Conservation (phyloP, 1,140 invertebrate species). For the Dendroctonus valens region DNA sequence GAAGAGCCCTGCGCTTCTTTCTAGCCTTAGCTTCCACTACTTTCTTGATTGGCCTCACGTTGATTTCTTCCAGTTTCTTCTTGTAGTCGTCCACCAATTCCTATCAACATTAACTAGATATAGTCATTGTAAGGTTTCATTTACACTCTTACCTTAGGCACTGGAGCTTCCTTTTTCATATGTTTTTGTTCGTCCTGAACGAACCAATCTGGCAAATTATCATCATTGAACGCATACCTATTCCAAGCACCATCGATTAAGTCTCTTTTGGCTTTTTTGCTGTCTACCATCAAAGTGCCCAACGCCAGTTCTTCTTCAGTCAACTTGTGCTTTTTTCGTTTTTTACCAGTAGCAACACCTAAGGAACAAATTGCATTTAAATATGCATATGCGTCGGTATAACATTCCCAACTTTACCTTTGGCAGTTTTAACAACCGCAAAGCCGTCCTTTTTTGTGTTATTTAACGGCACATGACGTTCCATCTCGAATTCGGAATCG, state of each 20-base stretch:
- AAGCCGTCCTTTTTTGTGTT: conserved; percentile 59
- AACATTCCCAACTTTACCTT: conserved; percentile 1
- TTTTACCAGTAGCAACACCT: conserved; percentile 35
- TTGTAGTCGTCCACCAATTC: conserved; percentile 72
- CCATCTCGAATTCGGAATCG: conserved; percentile 64
- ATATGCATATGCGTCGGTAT: background rate
- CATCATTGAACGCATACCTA: conserved; percentile 84
- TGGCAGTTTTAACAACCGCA: conserved; percentile 64
- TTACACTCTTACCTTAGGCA: conserved; percentile 65
- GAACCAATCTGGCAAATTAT: conserved; percentile 95
- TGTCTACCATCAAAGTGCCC: conserved; percentile 79
- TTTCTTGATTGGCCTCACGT: conserved; percentile 95
- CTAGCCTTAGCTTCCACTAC: conserved; percentile 97
- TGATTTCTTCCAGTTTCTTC: conserved; percentile 80
- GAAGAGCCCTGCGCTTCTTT: conserved; percentile 87
- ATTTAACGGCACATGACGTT: conserved; percentile 49
- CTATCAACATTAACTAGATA: conserved; percentile 41
- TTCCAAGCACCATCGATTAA: conserved; percentile 89
- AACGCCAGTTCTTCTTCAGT: conserved; percentile 84
- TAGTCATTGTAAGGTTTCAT: background rate
- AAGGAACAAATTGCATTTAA: conserved; percentile 6
- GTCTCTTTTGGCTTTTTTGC: conserved; percentile 82
- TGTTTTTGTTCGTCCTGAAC: conserved; percentile 90
- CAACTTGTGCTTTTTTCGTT: conserved; percentile 70
- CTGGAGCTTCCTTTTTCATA: conserved; percentile 73